Percentiles rank a stretch among this genome's conserved stretches.
phyloP scores from a whole-genome alignment of 2,113 vertebrate species.

The Fregetta grallaria region DNA sequence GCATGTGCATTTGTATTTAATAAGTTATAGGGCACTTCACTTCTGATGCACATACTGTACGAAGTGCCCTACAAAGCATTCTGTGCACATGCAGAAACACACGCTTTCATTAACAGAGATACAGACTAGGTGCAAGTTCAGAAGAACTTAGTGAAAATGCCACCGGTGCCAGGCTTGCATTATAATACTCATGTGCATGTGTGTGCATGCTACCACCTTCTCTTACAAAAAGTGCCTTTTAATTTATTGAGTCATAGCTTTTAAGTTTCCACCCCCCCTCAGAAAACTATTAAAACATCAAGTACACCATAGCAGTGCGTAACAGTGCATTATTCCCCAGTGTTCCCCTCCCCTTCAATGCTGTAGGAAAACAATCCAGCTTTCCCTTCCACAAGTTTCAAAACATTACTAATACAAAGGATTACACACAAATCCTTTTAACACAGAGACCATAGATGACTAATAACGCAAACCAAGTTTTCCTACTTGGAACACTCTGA shows the following conservation, averaged over 20 bases:
- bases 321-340: neutral
- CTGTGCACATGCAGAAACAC: constrained; percentile 44
- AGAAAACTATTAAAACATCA: neutral
- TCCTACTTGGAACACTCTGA: neutral
- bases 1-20: constrained; percentile 67
- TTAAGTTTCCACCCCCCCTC: neutral
- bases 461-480: neutral
- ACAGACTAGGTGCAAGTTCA: neutral
- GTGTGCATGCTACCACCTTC: neutral
- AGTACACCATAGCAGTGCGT: neutral
- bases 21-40: constrained; percentile 54
- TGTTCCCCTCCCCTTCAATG: neutral
- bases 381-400: neutral
- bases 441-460: neutral
- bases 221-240: neutral
- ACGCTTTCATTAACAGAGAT: neutral
- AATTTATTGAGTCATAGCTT: neutral
- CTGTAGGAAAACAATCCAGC: neutral
- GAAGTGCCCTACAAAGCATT: constrained; percentile 9
- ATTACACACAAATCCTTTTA: neutral
- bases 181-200: neutral
- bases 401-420: neutral
- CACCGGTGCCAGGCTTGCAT: neutral
- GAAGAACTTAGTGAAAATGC: neutral
- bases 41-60: neutral